Evolutionary conservation across 2,113 vertebrate genomes (phyloP).

Genomic region (human): GRCh38 chr6:124681501-124682000

Average conservation of each 20-base stretch:
- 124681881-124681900: conserved; percentile 50
- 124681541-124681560: neutral
- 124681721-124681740: conserved; percentile 40
- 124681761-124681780: neutral
- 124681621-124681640: neutral
- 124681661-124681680: neutral
- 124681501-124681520: neutral
- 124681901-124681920: conserved; percentile 23
- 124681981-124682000: neutral
- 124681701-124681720: neutral
- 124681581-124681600: neutral
- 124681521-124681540: conserved; percentile 15
- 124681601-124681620: neutral
- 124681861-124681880: conserved; percentile 40
- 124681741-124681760: conserved; percentile 25
- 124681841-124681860: conserved; percentile 58
- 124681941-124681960: neutral
- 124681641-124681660: neutral
- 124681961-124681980: neutral
- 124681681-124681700: neutral
- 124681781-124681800: conserved; percentile 3
- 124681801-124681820: neutral
- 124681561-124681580: neutral
- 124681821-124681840: conserved; percentile 1
- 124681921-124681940: neutral